Base-by-base conservation (phyloP, 2,113 vertebrate species). In the Axis porcinus region DNA sequence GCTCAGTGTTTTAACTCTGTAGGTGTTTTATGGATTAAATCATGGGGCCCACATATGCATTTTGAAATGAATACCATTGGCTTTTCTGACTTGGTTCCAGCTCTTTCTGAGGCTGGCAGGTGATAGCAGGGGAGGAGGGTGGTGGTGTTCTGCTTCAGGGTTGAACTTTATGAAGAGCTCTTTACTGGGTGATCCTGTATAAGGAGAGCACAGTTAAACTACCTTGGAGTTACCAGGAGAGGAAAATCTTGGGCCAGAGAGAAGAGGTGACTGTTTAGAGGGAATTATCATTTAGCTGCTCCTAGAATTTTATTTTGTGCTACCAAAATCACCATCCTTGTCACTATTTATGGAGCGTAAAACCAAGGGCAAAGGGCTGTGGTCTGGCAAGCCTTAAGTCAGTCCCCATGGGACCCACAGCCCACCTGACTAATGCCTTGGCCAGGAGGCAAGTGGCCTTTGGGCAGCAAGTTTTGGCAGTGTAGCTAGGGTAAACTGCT, bases 11-110 rank as follows among this genome's bases (percentile, higher is more conserved):
- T 93, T 83, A 19, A 43, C 87, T 95, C 84, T 1, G 25, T 94
- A 74, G 79, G 82, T 91, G 78, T 97, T 97, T 97, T 82, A 92
- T 93, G 88, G 96, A 60, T 74, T 45, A 70, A 79, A 28, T 97
- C 82, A 70, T n/a, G 76, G 79, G 87, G 58, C 89, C 78, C 57
- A 55, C 21, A 10, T 16, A n/a, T 43, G 52, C 11, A 3, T 54
- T 91, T 78, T 74, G 76, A 92, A 79, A 76, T 79, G 79, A 93
- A 90, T 52, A 79, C 52, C 17, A 4, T 19, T 67, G 58, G 54
- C 50, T 94, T 89, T 67, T 83, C 54, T 96, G 88, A 85, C 86
- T 74, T 28, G 17, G 25, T 50, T 85, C 21, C 8, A 52, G 60
- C 58, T 82, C 78, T 86, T 40, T 55, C 78, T 30, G 30, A 52